These are phyloP conservation scores for Sylvilagus floridanus DNA, from an alignment of 2,797 vertebrate genomes.

Conservation along the genomic window DNA sequence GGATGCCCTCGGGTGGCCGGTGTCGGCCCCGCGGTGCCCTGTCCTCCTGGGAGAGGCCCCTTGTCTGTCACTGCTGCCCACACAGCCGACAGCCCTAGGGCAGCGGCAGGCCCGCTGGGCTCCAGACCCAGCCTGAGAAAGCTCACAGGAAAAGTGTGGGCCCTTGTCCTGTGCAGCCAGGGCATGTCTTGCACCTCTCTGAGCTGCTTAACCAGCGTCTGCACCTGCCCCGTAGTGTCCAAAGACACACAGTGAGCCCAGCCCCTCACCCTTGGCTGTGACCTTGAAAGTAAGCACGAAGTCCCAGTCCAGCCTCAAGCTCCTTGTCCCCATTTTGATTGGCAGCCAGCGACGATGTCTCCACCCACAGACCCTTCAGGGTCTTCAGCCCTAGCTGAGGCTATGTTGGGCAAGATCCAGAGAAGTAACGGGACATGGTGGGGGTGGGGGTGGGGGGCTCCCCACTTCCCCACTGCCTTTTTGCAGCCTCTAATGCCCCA, in stretches of 20 bases:
- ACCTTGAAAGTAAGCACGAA: not conserved
- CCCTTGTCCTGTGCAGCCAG: not conserved
- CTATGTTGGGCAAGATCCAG: not conserved
- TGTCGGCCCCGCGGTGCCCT: not conserved
- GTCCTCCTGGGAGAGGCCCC: not conserved
- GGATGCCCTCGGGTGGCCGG: too few relatives aligned
- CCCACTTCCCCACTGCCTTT: too few relatives aligned
- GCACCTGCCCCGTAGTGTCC: not conserved
- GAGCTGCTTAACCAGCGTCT: not conserved
- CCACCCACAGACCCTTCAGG: not conserved
- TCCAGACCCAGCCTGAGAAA: not conserved
- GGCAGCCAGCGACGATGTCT: not conserved
- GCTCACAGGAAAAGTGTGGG: not conserved
- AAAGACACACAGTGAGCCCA: not conserved
- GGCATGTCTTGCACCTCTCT: not conserved
- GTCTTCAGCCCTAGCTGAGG: not conserved
- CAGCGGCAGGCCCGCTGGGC: not conserved
- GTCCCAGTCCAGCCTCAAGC: not conserved
- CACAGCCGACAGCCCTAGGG: not conserved
- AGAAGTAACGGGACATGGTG: not conserved
- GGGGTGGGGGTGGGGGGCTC: not conserved
- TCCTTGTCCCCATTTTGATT: not conserved
- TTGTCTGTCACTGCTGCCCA: not conserved
- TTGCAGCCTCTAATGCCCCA: not conserved
- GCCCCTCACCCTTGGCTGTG: not conserved